phyloP scores from a whole-genome alignment of 2,113 vertebrate species.

The Suricata suricatta region DNA sequence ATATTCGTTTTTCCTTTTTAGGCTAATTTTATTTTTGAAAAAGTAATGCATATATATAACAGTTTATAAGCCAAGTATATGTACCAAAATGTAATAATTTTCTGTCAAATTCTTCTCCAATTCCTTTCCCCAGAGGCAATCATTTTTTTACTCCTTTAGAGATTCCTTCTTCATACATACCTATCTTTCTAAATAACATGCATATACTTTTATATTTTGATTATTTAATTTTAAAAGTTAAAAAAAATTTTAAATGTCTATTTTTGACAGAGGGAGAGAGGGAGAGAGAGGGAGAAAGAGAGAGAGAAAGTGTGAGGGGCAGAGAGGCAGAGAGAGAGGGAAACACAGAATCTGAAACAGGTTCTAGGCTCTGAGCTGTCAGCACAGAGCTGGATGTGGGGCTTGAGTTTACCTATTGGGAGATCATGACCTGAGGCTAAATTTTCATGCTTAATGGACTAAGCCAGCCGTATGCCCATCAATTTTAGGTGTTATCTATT shows the following conservation, averaged over 20 bases:
- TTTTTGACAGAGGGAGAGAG: too few relatives aligned
- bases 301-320: too few relatives aligned
- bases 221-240: neutral
- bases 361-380: too few relatives aligned
- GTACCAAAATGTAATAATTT: neutral
- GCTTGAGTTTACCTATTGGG: too few relatives aligned
- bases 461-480: neutral
- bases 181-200: neutral
- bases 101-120: neutral
- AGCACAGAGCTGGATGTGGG: too few relatives aligned
- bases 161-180: neutral
- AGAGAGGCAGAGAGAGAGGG: too few relatives aligned
- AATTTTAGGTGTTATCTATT: neutral
- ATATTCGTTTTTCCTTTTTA: neutral
- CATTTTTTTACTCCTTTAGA: neutral
- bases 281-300: too few relatives aligned
- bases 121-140: neutral
- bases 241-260: too few relatives aligned
- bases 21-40: slow-evolving; percentile 33
- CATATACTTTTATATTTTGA: neutral
- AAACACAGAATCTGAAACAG: too few relatives aligned
- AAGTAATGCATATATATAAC: neutral
- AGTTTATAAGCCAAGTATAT: neutral
- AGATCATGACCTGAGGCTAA: too few relatives aligned
- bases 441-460: too few relatives aligned